Evolutionary conservation across 2,888 invertebrate species (phyloP).

Genomic region (Drosophila melanocephala): DNA sequence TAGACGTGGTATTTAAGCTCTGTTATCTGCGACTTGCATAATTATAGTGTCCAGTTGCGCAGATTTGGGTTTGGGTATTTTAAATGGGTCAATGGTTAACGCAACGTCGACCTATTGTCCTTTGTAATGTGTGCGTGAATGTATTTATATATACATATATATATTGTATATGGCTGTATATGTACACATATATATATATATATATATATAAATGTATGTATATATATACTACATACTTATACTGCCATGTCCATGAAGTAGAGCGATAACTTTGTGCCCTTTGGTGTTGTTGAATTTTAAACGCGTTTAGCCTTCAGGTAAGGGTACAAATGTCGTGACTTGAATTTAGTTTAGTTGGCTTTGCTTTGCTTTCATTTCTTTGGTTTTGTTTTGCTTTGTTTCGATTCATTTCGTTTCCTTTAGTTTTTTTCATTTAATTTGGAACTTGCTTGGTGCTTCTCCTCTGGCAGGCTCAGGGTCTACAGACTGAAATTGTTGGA

Average conservation of each 20-base stretch:
- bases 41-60: background rate
- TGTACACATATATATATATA: too few relatives aligned
- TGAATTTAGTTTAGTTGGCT: conserved; percentile 50
- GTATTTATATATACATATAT: background rate
- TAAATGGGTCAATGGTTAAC: conserved; percentile 3
- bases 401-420: conserved; percentile 4
- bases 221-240: conserved; percentile 16
- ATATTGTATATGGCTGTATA: background rate
- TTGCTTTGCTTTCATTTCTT: conserved; percentile 15
- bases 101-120: background rate
- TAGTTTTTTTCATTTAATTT: conserved; percentile 10
- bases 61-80: background rate
- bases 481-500: conserved; percentile 2
- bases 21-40: background rate
- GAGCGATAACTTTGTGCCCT: conserved; percentile 35
- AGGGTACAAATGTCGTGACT: conserved; percentile 58
- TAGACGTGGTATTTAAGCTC: background rate
- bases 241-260: conserved; percentile 24
- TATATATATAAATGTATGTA: background rate
- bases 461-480: background rate
- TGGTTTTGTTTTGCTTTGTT: conserved; percentile 7
- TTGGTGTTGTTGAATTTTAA: conserved; percentile 58
- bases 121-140: background rate
- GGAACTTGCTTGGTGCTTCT: background rate
- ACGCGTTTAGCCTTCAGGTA: conserved; percentile 51